Base-by-base conservation (phyloP, 92 coral and sea anemone species). In the Phenganax stokvisi region DNA sequence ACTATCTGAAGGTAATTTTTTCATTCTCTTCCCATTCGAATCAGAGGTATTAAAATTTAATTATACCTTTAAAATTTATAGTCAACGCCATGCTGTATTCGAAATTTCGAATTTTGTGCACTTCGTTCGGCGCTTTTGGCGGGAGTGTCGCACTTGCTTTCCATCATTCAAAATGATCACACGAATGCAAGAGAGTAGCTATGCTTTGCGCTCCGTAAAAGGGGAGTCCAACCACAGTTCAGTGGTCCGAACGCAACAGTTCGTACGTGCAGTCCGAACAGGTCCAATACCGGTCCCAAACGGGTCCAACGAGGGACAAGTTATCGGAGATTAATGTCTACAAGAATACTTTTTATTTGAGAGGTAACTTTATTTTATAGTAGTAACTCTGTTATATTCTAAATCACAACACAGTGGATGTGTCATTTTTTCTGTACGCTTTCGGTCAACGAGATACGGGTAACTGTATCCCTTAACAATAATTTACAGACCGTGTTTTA, bases 1-100 rank as follows among this genome's bases (percentile, higher is more conserved):
- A 29, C 97, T 94, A 16, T 89, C 90, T 9, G 92, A 72, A 27
- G 97, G 85, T 57, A 94, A 81, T 17, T 90, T 85, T 57, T 89
- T 81, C 85, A 94, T 79, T 37, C 6, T 53, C 44, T 3, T 10
- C 27, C 52, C 29, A 71, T 7, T 71, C 47, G 5, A 37, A 37
- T 5, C 47, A 37, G 47, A 37, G 47, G 47, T 37, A 37, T 37
- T 37, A 5, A 37, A 1, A 37, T 37, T 37, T 5, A 37, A 37
- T 37, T 5, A 37, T 37, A 37, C 47, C 47, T 37, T 5, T 37
- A 37, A 37, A 2, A 37, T 5, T 37, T 37, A 5, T 37, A 37
- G 47, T 37, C 47, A 5, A 37, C 47, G 47, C 47, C 47, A 37
- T 37, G 3, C 5, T 37, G 47, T 37, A 37, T 37, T 37, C 47